Evolutionary conservation across 2,113 vertebrate genomes (phyloP).

Genomic region (Meriones unguiculatus): DNA sequence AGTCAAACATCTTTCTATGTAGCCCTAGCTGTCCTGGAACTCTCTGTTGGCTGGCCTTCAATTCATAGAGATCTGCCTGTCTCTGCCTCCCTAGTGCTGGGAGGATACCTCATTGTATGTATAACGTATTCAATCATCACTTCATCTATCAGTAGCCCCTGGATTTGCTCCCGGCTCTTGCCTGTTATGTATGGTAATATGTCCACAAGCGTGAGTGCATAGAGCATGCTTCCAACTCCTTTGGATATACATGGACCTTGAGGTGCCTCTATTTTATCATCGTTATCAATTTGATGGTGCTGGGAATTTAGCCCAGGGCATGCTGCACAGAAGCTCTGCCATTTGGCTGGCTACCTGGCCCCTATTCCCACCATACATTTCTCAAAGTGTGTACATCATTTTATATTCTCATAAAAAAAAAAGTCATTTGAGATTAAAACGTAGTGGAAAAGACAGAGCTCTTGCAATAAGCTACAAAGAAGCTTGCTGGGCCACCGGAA

Average conservation of each 20-base stretch:
- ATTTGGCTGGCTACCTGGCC: neutral
- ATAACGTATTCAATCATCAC: neutral
- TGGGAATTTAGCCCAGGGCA: neutral
- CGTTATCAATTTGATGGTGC: neutral
- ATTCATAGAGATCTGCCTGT: neutral
- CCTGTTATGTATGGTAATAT: neutral
- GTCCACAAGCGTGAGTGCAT: neutral
- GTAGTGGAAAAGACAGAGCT: slow-evolving; percentile 35
- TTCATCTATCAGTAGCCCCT: neutral
- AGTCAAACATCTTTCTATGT: neutral
- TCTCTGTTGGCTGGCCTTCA: neutral
- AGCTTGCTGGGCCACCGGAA: neutral
- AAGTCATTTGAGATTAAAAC: slow-evolving; percentile 49
- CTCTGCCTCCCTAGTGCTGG: neutral
- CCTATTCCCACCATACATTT: slow-evolving; percentile 12
- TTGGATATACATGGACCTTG: neutral
- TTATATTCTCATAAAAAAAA: slow-evolving; percentile 16
- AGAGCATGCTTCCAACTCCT: neutral
- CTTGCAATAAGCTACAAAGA: neutral
- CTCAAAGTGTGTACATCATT: neutral
- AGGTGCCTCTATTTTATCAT: slow-evolving; percentile 3
- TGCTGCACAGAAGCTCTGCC: neutral
- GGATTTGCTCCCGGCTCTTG: neutral
- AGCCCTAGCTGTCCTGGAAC: neutral
- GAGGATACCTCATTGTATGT: neutral